Evolutionary conservation across 2,797 vertebrate species (phyloP).

Genomic region (Otolemur crassicaudatus): DNA sequence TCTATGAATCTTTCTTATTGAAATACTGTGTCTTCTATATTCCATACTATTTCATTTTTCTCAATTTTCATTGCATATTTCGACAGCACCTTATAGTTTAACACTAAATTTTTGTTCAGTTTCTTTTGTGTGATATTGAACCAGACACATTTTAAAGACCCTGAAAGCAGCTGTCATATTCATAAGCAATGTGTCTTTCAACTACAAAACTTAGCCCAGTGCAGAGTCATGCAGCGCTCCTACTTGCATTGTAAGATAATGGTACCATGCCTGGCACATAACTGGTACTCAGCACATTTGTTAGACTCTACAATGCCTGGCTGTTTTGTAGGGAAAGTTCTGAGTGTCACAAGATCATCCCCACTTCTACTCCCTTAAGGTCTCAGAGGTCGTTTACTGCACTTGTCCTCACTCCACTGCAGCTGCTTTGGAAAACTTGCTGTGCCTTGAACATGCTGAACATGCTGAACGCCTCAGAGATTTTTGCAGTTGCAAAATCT

Average conservation of each 20-base stretch:
- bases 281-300: background rate
- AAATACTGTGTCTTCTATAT: background rate
- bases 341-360: background rate
- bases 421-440: background rate
- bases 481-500: background rate
- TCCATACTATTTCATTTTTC: background rate
- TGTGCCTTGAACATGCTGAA: background rate
- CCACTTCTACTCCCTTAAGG: background rate
- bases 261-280: background rate
- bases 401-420: background rate
- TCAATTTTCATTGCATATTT: background rate
- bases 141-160: background rate
- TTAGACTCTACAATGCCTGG: background rate
- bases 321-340: background rate
- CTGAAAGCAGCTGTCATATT: background rate
- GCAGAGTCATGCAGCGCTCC: background rate
- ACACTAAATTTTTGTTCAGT: background rate
- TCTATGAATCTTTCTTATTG: background rate
- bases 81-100: background rate
- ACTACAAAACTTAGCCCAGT: background rate
- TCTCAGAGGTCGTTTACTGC: background rate
- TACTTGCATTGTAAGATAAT: background rate
- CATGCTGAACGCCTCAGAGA: background rate
- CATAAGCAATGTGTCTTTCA: background rate
- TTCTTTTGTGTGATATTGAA: background rate